Conservation (phyloP, 2,113 vertebrate species). For the Centropristis striata region DNA sequence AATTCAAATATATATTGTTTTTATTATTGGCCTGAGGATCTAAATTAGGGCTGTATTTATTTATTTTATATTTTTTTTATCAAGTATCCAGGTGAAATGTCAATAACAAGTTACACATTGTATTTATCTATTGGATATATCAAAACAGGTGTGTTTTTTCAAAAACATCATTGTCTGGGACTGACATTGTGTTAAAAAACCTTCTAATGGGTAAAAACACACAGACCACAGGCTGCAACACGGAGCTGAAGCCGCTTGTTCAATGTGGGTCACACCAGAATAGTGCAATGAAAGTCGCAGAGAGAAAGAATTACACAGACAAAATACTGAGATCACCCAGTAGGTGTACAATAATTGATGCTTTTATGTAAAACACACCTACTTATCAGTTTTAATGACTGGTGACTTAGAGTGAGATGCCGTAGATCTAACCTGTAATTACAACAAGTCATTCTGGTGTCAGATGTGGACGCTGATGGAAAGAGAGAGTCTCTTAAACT, state of each 20-base stretch:
- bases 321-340: conserved; percentile 46
- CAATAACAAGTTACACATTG: no score
- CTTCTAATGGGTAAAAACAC: not conserved
- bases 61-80: not conserved
- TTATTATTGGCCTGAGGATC: no score
- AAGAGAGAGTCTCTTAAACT: conserved; percentile 15
- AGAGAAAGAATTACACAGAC: not conserved
- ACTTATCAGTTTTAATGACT: conserved; percentile 61
- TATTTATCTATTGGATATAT: not conserved
- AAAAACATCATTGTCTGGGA: not conserved
- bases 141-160: not conserved
- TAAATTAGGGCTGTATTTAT: no score
- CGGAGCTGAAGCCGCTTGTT: conserved; percentile 5
- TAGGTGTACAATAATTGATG: conserved; percentile 67
- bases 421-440: conserved; percentile 35
- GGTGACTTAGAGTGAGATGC: conserved; percentile 32
- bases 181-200: not conserved
- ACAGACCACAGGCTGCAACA: no score
- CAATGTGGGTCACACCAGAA: not conserved
- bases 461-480: not conserved
- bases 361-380: conserved; percentile 61
- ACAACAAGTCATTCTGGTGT: conserved; percentile 31
- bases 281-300: not conserved
- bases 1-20: no score
- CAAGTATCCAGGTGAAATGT: not conserved